Percentiles rank a stretch among this genome's conserved stretches.
These are phyloP conservation scores for Achatina immaculata DNA, from an alignment of 1,140 invertebrate species.

Conservation along the genomic window DNA sequence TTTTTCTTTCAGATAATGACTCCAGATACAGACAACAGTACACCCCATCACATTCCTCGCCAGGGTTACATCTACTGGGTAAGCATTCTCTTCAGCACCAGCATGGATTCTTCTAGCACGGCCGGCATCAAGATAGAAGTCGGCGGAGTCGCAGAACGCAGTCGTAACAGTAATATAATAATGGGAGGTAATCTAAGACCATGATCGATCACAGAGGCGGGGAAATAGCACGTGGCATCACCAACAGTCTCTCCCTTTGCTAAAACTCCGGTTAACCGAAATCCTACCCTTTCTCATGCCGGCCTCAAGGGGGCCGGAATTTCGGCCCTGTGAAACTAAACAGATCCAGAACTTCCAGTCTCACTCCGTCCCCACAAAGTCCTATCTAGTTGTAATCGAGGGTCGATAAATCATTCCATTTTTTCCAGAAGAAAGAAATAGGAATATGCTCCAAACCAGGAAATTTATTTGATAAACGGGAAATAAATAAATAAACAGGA, in stretches of 20 bases:
- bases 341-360: neutral
- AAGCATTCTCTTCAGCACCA: slow-evolving; percentile 9
- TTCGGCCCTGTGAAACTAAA: neutral
- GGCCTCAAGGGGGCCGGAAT: neutral
- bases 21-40: slow-evolving; percentile 33
- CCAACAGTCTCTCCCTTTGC: slow-evolving; percentile 15
- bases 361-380: no score
- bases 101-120: neutral
- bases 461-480: slow-evolving; percentile 24
- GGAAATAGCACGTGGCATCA: slow-evolving; percentile 6
- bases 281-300: slow-evolving; percentile 2
- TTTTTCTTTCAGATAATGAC: slow-evolving; percentile 37
- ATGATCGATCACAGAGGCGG: neutral
- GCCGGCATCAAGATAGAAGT: neutral
- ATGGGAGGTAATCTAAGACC: slow-evolving; percentile 24
- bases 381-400: no score
- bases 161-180: neutral
- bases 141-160: neutral
- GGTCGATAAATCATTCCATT: slow-evolving; percentile 26
- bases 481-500: slow-evolving; percentile 31
- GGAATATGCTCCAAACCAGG: neutral
- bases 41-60: slow-evolving; percentile 29
- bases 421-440: slow-evolving; percentile 6
- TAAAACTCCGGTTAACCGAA: neutral
- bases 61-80: slow-evolving; percentile 37